Evolutionary conservation across 2,888 invertebrate genomes (phyloP).

Genomic region (Lissonota sp.): DNA sequence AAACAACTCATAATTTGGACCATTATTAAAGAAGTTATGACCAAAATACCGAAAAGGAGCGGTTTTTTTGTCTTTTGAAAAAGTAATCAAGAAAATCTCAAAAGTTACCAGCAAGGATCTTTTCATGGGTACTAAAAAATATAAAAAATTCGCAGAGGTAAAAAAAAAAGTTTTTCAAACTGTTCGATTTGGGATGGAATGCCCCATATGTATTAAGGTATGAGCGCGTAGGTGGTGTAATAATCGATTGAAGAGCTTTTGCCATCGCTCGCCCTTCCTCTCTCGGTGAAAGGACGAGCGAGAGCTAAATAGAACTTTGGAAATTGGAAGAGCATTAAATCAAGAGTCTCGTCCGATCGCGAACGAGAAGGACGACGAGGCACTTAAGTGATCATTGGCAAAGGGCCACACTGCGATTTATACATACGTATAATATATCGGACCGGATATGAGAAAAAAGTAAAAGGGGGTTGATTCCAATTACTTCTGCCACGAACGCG

Average conservation of each 20-base stretch:
- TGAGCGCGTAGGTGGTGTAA: slow-evolving; percentile 23
- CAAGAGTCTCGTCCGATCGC: slow-evolving; percentile 74
- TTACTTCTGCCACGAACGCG: slow-evolving; percentile 78
- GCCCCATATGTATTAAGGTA: not conserved
- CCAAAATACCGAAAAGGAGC: no score
- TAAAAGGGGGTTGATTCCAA: slow-evolving; percentile 78
- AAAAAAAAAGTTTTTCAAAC: no score
- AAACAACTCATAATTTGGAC: no score
- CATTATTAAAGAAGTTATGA: no score
- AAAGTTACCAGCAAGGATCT: no score
- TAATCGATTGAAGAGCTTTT: slow-evolving; percentile 46
- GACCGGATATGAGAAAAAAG: slow-evolving; percentile 70
- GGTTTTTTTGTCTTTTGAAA: no score
- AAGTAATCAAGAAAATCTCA: no score
- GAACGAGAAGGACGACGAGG: slow-evolving; percentile 63
- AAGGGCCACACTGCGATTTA: slow-evolving; percentile 39
- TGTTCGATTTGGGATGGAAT: no score
- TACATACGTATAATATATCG: not conserved
- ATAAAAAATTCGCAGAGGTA: no score
- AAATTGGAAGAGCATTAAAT: slow-evolving; percentile 68
- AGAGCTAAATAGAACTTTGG: not conserved
- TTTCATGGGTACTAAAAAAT: no score
- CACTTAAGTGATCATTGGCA: slow-evolving; percentile 43
- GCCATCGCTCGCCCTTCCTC: slow-evolving; percentile 38
- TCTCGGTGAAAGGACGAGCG: not conserved